Percentiles rank a stretch among this genome's conserved stretches.
Evolutionary conservation across 2,797 vertebrate species (phyloP).

Genomic region (Hippoglossus hippoglossus): DNA sequence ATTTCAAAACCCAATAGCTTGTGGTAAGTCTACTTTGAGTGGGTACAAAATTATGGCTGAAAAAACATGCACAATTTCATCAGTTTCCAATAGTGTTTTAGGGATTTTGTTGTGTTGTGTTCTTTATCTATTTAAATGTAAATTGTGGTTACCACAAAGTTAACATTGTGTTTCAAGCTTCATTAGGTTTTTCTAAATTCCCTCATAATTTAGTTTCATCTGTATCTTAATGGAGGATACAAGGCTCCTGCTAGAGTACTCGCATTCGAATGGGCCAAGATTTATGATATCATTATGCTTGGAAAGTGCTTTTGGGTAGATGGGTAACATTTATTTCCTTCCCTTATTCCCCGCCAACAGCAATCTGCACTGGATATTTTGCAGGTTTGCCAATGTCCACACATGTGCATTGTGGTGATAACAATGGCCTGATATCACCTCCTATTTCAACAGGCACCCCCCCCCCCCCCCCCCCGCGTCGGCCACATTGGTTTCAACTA

Average conservation of each 20-base stretch:
- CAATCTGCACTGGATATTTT: constrained; percentile 44
- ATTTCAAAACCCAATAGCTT: too few species aligned
- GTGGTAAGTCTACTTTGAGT: too few species aligned
- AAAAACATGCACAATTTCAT: neutral
- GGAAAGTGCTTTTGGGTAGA: constrained; percentile 25
- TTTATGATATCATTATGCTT: constrained; percentile 22
- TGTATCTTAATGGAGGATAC: constrained; percentile 1
- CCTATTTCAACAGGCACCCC: constrained; percentile 19
- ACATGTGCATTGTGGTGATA: constrained; percentile 45
- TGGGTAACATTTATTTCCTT: constrained; percentile 36
- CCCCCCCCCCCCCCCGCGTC: constrained; percentile 18
- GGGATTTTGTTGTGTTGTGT: neutral
- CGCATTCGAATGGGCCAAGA: constrained; percentile 16
- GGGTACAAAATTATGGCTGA: neutral
- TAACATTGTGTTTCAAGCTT: neutral
- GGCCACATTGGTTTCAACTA: constrained; percentile 34
- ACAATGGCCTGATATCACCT: constrained; percentile 30
- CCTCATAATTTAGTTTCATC: neutral
- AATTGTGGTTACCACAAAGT: neutral
- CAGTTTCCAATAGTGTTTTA: too few species aligned
- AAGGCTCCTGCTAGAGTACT: constrained; percentile 10
- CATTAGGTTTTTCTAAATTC: constrained; percentile 1
- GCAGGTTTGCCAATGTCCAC: constrained; percentile 39
- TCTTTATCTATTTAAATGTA: constrained; percentile 3
- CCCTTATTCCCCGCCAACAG: constrained; percentile 22